Evolutionary conservation across 2,797 vertebrate genomes (phyloP).

Genomic region (Sebastes jordani): DNA sequence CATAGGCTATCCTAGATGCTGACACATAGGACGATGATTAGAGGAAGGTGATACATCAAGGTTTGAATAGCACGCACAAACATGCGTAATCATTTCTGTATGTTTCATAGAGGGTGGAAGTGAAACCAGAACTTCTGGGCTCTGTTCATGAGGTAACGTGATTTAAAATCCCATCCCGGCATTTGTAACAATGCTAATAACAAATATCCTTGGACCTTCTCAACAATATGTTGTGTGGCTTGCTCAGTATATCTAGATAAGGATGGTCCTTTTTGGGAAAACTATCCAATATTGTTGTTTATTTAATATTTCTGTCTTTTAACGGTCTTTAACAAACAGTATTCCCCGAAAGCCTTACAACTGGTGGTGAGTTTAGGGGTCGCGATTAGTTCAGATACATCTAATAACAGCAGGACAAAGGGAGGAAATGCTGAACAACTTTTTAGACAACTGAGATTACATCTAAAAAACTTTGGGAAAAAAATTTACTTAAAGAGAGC

Average conservation of each 20-base stretch:
- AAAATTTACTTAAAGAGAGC: accelerated
- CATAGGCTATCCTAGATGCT: slow-evolving; percentile 19
- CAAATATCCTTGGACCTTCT: not conserved
- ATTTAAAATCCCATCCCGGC: not conserved
- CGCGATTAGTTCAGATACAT: not conserved
- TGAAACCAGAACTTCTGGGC: not conserved
- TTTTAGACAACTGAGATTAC: not conserved
- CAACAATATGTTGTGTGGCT: not conserved
- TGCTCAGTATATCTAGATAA: not conserved
- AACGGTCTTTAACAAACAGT: accelerated
- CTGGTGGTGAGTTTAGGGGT: too few relatives aligned
- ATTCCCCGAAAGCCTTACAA: accelerated
- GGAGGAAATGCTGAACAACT: not conserved
- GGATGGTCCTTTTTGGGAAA: not conserved
- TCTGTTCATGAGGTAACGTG: too few relatives aligned
- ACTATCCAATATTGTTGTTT: not conserved
- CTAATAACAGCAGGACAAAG: not conserved
- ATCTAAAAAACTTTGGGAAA: accelerated
- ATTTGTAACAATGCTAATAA: not conserved
- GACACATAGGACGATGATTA: slow-evolving; percentile 14
- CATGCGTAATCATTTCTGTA: not conserved
- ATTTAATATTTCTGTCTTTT: too few relatives aligned
- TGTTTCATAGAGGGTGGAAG: not conserved
- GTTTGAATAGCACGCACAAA: not conserved
- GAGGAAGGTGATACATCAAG: slow-evolving; percentile 8